These are phyloP conservation scores for Drosophila mayri DNA, from an alignment of 1,140 invertebrate genomes.

Conservation along the genomic window DNA sequence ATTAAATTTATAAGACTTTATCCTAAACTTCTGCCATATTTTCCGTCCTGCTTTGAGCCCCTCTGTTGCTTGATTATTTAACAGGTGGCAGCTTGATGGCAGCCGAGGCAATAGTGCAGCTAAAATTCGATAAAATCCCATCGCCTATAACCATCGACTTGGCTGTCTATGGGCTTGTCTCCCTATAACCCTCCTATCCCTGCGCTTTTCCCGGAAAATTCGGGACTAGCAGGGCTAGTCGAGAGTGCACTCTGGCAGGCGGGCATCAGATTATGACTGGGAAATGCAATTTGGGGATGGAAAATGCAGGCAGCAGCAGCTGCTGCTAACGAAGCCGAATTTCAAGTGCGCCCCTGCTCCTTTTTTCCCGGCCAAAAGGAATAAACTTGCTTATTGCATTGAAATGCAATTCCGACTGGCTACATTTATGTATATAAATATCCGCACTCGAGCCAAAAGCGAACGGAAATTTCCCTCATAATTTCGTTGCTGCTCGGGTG, in stretches of 20 bases:
- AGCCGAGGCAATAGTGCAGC: conserved; percentile 1
- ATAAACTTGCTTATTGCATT: conserved; percentile 78
- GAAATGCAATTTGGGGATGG: conserved; percentile 59
- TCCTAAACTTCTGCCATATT: not conserved
- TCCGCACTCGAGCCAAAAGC: conserved; percentile 29
- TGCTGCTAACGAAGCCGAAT: conserved; percentile 48
- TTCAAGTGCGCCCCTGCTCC: conserved; percentile 25
- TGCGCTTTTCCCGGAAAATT: not conserved
- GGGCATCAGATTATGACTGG: conserved; percentile 59
- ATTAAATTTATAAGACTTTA: not conserved
- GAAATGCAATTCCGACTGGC: conserved; percentile 75
- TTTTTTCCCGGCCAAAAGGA: conserved; percentile 50
- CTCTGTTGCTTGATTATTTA: conserved; percentile 3
- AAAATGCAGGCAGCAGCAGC: conserved; percentile 4
- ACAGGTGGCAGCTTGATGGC: conserved; percentile 9
- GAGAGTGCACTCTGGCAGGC: conserved; percentile 23
- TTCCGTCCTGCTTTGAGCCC: no score
- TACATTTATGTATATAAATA: conserved; percentile 42
- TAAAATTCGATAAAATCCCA: conserved; percentile 11
- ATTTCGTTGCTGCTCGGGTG: conserved; percentile 63
- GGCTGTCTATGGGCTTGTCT: not conserved
- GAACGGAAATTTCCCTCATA: conserved; percentile 69
- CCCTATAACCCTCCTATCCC: no score
- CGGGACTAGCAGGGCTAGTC: not conserved
- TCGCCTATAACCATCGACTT: conserved; percentile 18